Percentiles rank a stretch among this genome's conserved stretches.
Conservation (phyloP, 2,888 invertebrate genomes). For the Pachliopta kotzebuea region DNA sequence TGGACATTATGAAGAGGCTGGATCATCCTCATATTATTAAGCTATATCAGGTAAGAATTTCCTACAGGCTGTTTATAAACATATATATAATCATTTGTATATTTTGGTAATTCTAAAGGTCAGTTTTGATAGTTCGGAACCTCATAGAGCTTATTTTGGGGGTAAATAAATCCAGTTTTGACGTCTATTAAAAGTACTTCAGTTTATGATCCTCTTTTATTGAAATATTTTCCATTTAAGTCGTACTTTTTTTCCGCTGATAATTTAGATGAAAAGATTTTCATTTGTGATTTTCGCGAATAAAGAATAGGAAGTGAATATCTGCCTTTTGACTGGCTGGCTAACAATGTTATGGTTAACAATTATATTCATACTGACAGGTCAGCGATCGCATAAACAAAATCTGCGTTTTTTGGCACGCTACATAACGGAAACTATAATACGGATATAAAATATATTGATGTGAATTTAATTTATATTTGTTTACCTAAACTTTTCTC, state of each 20-base stretch:
- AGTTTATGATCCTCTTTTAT: too few species aligned
- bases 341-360: constrained; percentile 12
- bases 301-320: neutral
- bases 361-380: constrained; percentile 29
- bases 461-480: too few species aligned
- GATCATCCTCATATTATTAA: constrained; percentile 99
- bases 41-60: constrained; percentile 91
- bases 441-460: neutral
- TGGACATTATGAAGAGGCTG: constrained; percentile 97
- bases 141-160: too few species aligned
- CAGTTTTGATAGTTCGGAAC: too few species aligned
- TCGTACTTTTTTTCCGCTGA: too few species aligned
- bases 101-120: too few species aligned
- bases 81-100: neutral
- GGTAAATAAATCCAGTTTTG: too few species aligned
- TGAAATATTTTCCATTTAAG: too few species aligned
- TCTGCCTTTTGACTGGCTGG: constrained; percentile 8
- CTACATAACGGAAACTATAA: neutral
- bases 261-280: neutral
- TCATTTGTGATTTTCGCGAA: constrained; percentile 2
- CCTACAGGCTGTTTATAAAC: neutral
- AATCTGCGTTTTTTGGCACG: constrained; percentile 4
- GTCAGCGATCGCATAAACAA: constrained; percentile 42
- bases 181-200: too few species aligned
- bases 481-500: too few species aligned